Evolutionary conservation across 2,113 vertebrate species (phyloP), one percentile per base, ranked within the genome.

Genomic region (Pongo abelii): DNA sequence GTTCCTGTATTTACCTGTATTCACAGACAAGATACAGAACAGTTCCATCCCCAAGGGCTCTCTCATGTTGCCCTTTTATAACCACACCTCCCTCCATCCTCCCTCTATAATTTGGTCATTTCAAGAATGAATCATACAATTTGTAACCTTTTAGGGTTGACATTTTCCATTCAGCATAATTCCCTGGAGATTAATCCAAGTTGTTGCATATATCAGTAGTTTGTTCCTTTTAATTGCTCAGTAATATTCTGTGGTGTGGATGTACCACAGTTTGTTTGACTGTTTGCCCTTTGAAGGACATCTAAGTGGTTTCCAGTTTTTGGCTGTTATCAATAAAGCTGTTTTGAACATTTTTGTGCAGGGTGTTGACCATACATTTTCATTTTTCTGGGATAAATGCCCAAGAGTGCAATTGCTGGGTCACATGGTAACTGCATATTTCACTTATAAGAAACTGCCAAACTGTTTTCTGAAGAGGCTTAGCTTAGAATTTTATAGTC

Each of bases 351-450:
- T 75, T 48, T 84, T 75, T 59, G 16, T n/a, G 38, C 8, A 91
- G n/a, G 12, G 18, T 84, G 22, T 87, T 97, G 81, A 64, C 18
- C 59, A 14, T 40, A 50, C 23, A 0, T 93, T 95, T 84, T 95
- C 80, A 67, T 61, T 93, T 86, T 78, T 96, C 88, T 81, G 38
- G 72, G 64, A 85, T 89, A 89, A 94, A 86, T 59, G 18, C 67
- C 64, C 70, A 17, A 50, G 32, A n/a, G 10, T 72, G 6, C 22
- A 46, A 5, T 40, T 78, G 74, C 70, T 84, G 72, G 55, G 59
- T 69, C 46, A 50, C 38, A 9, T 25, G 30, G 52, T 38, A 86
- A 78, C 18, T 72, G 30, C 38, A 1, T 38, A 50, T 70, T 89
- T 80, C 35, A 27, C 79, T 74, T 50, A 2, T 40, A 16, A 75